Evolutionary conservation across 2,888 invertebrate genomes (phyloP).

Genomic region (Cantharis rufa): DNA sequence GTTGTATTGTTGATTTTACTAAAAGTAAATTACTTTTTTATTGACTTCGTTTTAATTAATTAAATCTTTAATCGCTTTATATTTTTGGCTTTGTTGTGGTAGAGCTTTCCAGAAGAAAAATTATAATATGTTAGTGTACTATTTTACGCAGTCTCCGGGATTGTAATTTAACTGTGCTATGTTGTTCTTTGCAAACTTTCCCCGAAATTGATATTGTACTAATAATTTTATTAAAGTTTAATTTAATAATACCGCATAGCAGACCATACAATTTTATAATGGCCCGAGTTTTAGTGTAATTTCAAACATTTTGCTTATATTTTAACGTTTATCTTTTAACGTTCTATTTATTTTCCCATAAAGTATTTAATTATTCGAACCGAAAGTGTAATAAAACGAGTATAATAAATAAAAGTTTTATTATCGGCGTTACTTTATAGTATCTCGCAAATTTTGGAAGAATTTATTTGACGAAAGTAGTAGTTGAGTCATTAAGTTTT

Average conservation of each 20-base stretch:
- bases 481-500: slow-evolving; percentile 31
- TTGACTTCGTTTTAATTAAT: background rate
- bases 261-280: background rate
- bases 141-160: background rate
- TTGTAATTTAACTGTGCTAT: background rate
- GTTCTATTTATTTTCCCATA: background rate
- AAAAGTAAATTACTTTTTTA: background rate
- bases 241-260: background rate
- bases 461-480: slow-evolving; percentile 41
- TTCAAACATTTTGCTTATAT: background rate
- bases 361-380: background rate
- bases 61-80: background rate
- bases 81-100: background rate
- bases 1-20: background rate
- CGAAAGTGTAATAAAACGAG: background rate
- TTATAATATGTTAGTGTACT: background rate
- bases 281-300: background rate
- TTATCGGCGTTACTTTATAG: background rate
- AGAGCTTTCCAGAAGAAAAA: background rate
- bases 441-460: slow-evolving; percentile 10
- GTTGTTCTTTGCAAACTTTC: background rate
- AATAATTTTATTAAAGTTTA: background rate
- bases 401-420: background rate
- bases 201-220: background rate
- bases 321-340: background rate